These are phyloP conservation scores for Diachasma alloeum DNA, from an alignment of 1,140 invertebrate genomes.

Conservation along the genomic window DNA sequence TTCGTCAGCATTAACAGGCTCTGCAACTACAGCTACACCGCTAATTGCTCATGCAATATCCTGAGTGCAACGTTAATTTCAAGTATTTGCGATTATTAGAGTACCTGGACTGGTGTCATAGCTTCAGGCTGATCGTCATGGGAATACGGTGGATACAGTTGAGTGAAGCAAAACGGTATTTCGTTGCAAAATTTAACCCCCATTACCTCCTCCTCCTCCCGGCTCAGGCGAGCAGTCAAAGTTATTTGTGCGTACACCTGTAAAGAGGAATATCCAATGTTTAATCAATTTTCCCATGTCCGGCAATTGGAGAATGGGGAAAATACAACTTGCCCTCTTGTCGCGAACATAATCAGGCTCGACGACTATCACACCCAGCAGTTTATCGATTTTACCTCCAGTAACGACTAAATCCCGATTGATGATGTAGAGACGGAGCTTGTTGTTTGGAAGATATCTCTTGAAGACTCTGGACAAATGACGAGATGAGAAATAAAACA, in stretches of 20 bases:
- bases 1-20: background rate
- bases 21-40: background rate
- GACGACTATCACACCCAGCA: constrained; percentile 81
- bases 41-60: background rate
- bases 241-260: constrained; percentile 84
- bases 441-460: constrained; percentile 84
- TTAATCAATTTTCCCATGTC: background rate
- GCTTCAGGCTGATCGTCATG: constrained; percentile 68
- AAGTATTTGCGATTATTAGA: constrained; percentile 16
- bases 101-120: constrained; percentile 80
- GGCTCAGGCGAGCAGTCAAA: constrained; percentile 86
- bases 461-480: constrained; percentile 63
- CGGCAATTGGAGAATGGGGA: background rate
- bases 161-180: constrained; percentile 84
- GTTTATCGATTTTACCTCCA: constrained; percentile 74
- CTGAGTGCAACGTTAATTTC: background rate
- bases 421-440: constrained; percentile 81
- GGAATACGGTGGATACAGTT: constrained; percentile 77
- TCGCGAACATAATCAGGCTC: constrained; percentile 79
- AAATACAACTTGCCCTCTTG: constrained; percentile 68
- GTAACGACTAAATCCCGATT: constrained; percentile 81
- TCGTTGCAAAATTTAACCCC: constrained; percentile 92
- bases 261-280: background rate
- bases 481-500: background rate
- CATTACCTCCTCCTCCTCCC: constrained; percentile 93